phyloP scores from a whole-genome alignment of 2,797 vertebrate genomes.

The Chiropotes sagulatus region DNA sequence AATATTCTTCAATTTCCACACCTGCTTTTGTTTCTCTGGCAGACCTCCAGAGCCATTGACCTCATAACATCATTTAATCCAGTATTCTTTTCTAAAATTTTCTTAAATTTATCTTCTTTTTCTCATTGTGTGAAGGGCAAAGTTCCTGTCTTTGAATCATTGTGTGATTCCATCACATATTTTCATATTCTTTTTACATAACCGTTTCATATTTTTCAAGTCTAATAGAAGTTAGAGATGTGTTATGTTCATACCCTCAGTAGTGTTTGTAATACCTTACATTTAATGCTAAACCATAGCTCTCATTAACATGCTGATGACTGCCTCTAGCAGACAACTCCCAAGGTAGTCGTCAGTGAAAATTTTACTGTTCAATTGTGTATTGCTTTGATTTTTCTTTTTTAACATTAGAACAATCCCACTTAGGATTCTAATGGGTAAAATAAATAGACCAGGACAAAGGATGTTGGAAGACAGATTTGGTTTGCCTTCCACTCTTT shows the following conservation, averaged over 20 bases:
- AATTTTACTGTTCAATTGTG: conserved; percentile 5
- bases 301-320: conserved; percentile 16
- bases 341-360: background rate
- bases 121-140: background rate
- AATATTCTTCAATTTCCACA: conserved; percentile 9
- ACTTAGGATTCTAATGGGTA: conserved; percentile 23
- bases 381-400: background rate
- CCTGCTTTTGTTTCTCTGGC: background rate
- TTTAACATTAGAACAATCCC: background rate
- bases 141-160: background rate
- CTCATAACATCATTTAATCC: background rate
- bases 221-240: background rate
- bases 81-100: background rate
- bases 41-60: background rate
- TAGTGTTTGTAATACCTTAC: background rate
- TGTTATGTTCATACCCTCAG: background rate
- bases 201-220: background rate
- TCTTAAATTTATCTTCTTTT: background rate
- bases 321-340: background rate
- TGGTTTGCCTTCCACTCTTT: conserved; percentile 5
- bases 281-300: background rate
- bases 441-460: conserved; percentile 49
- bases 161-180: background rate
- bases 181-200: background rate
- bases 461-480: background rate